phyloP scores from a whole-genome alignment of 2,113 vertebrate genomes.

The Bolborhynchus lineola region DNA sequence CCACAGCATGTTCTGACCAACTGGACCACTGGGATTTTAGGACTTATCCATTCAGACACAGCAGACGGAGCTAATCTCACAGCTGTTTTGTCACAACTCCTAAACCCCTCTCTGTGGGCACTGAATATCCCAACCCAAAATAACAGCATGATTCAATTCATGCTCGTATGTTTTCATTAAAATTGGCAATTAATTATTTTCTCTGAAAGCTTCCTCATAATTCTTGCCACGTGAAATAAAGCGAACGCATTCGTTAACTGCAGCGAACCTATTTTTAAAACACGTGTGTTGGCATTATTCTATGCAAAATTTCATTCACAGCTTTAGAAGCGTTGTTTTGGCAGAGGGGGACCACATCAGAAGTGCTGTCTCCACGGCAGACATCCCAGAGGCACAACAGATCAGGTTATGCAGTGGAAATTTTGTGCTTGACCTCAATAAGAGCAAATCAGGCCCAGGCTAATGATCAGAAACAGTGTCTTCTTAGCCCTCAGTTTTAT shows the following conservation, averaged over 20 bases:
- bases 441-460: neutral
- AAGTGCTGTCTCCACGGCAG: neutral
- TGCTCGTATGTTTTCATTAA: conserved; percentile 42
- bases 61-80: conserved; percentile 54
- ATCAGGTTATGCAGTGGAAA: neutral
- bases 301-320: neutral
- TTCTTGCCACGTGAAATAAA: conserved; percentile 10
- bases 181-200: conserved; percentile 29
- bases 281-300: neutral
- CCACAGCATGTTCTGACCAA: conserved; percentile 7
- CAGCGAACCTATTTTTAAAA: neutral
- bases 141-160: conserved; percentile 40
- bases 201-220: neutral
- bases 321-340: neutral
- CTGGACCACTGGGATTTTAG: conserved; percentile 3
- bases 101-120: conserved; percentile 43
- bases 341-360: neutral
- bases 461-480: neutral
- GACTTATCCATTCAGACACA: neutral
- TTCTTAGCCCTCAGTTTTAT: neutral
- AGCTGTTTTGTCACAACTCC: conserved; percentile 58
- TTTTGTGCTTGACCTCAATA: neutral
- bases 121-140: conserved; percentile 29
- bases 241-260: neutral
- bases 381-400: neutral